phyloP scores from a whole-genome alignment of 2,888 invertebrate species.

The Thecocarcelia acutangulata region DNA sequence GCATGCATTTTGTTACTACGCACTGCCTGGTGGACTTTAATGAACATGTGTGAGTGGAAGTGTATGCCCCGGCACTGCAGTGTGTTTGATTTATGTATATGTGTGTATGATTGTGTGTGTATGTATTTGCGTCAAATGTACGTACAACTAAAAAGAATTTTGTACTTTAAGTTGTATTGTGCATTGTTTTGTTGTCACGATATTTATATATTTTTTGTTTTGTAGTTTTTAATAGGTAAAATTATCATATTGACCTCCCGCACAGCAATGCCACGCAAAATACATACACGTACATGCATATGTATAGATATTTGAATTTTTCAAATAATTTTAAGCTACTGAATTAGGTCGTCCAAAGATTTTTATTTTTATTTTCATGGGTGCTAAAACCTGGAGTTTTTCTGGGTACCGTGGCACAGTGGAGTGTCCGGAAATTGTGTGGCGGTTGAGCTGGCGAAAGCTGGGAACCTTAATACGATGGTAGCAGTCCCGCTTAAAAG shows the following conservation, averaged over 20 bases:
- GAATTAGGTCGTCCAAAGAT: too few species aligned
- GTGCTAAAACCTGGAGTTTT: too few species aligned
- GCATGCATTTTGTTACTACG: constrained; percentile 52
- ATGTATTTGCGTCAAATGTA: background rate
- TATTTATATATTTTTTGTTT: constrained; percentile 40
- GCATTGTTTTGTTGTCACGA: constrained; percentile 63
- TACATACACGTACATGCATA: background rate
- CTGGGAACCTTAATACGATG: too few species aligned
- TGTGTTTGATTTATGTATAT: background rate
- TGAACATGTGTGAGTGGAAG: background rate
- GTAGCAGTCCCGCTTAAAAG: too few species aligned
- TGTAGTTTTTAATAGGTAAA: constrained; percentile 48
- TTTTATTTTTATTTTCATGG: too few species aligned
- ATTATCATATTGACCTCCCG: constrained; percentile 69
- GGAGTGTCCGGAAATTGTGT: too few species aligned
- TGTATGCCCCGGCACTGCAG: background rate
- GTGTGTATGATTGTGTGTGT: background rate
- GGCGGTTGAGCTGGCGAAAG: too few species aligned
- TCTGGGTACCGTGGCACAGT: too few species aligned
- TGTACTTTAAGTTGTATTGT: constrained; percentile 39
- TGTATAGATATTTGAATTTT: too few species aligned
- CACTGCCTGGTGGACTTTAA: constrained; percentile 30
- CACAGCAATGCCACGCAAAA: constrained; percentile 64
- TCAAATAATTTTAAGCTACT: too few species aligned
- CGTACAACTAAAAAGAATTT: constrained; percentile 14